phyloP scores from a whole-genome alignment of 35 echinoderm and acorn worm species.

The Acanthaster planci region DNA sequence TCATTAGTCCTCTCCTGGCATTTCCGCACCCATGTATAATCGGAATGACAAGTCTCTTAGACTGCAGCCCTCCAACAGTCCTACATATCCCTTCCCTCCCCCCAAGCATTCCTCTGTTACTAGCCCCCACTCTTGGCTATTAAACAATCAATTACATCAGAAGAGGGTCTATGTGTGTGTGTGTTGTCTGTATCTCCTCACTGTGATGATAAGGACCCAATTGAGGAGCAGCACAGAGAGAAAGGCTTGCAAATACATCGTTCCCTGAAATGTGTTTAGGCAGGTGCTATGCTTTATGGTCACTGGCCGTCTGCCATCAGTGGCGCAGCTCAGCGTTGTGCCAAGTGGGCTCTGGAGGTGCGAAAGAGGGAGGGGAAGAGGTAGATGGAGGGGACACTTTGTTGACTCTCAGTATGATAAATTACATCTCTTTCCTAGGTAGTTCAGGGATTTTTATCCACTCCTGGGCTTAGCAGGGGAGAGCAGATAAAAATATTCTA shows the following conservation, averaged over 20 bases:
- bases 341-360: not conserved
- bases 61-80: no score
- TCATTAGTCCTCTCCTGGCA: slow-evolving; percentile 9
- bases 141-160: slow-evolving; percentile 27
- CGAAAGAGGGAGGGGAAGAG: not conserved
- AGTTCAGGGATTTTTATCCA: not conserved
- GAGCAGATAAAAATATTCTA: not conserved
- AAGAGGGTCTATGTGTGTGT: not conserved
- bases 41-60: not conserved
- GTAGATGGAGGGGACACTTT: not conserved
- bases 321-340: not conserved
- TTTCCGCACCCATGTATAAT: slow-evolving; percentile 8
- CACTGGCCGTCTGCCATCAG: not conserved
- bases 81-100: not conserved
- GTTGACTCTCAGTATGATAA: not conserved
- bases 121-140: slow-evolving; percentile 14
- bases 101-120: slow-evolving; percentile 3
- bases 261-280: not conserved
- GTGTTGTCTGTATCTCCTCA: not conserved
- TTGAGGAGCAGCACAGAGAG: not conserved
- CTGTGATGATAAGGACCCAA: not conserved
- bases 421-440: not conserved
- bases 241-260: not conserved
- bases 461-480: not conserved
- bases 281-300: not conserved